Base-by-base conservation (phyloP, 2,113 vertebrate genomes). In the Nannospalax galili region DNA sequence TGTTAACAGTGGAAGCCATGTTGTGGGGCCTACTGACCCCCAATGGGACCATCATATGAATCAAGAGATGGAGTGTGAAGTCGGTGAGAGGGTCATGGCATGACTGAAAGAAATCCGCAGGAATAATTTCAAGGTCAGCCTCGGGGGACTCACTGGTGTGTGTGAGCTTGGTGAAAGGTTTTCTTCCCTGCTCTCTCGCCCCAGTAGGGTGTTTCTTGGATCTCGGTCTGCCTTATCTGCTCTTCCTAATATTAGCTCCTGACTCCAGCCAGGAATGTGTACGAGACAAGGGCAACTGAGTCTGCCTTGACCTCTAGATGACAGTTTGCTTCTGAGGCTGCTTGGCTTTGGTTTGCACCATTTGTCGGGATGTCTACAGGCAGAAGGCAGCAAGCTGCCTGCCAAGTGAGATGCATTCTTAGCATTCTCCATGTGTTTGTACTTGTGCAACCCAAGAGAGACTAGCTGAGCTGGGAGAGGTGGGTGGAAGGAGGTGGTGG, bases 241-340 rank as follows among this genome's bases (percentile, higher is more conserved):
- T 94, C 42, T 94, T 95, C 64, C 65, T 9, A 28, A 35, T 37
- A 77, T 86, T 94, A 95, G 77, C 80, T 97, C 90, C 37, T 84
- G 92, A 95, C 97, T 87, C 96, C 91, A 95, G 94, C 93, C 90
- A 97, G 89, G 87, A 98, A 92, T 95, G 85, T 95, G 89, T 97
- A 97, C 97, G 95, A 97, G 95, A 82, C 91, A 80, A 88, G 91
- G 92, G 65, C 89, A 91, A 28, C 91, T 96, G 86, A 91, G 72
- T 91, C 92, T 37, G 86, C 77, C 64, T 79, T 97, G 92, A 97
- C 97, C 97, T 96, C 8, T 12, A 93, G 92, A 75, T 92, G 87
- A 70, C 92, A 78, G 96, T 96, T 97, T 98, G 93, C 92, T 92
- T 93, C 95, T 70, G 87, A 52, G 94, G 97, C 81, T 96, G 95